Evolutionary conservation across 1,140 invertebrate species (phyloP), one percentile per base, ranked within the genome.

Genomic region (Brevipalpus yothersi): DNA sequence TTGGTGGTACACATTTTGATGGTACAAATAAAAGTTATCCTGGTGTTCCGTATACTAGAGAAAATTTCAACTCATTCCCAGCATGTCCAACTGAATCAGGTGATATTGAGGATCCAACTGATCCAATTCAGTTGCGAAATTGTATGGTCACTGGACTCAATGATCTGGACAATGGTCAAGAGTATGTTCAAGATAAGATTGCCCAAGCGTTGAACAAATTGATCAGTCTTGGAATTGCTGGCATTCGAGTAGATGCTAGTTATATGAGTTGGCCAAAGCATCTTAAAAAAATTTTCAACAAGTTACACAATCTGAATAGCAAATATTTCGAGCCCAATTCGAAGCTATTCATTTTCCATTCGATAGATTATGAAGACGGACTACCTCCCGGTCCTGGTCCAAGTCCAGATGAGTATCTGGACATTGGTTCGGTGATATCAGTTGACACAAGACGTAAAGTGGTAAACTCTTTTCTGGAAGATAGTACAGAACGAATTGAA

Each of bases 251-350:
- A 53, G 82, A 83, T 68, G 82, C 82, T 19, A 78, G 82, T 0
- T 86, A 85, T 65, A 82, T 86, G 67, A 86, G 86, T 80, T 84
- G 80, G 80, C 84, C 84, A 0, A 64, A 62, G 15, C 82, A 86
- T 67, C 68, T 87, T 7, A 62, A 70, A 47, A 67, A 69, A 4
- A 83, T 86, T 58, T 80, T 76, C 63, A 69, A 71, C 13, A 69
- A 75, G 21, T 65, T 82, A 1, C 72, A 78, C 2, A 74, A 82
- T 67, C 69, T 84, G 31, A 79, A 77, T 62, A 74, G 72, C 0
- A 67, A 69, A 0, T 75, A 77, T 60, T 83, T 83, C 68, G 68
- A 73, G 3, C 63, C 66, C 1, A 72, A 74, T 1, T 64, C 76
- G 15, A 71, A 76, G 45, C 79, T 82, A 1, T 81, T 80, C 66